A percentile compares a stretch with the other conserved stretches of the same genome.
Conservation (phyloP, 2,888 invertebrate genomes). For the Leptarthrus brevirostris region DNA sequence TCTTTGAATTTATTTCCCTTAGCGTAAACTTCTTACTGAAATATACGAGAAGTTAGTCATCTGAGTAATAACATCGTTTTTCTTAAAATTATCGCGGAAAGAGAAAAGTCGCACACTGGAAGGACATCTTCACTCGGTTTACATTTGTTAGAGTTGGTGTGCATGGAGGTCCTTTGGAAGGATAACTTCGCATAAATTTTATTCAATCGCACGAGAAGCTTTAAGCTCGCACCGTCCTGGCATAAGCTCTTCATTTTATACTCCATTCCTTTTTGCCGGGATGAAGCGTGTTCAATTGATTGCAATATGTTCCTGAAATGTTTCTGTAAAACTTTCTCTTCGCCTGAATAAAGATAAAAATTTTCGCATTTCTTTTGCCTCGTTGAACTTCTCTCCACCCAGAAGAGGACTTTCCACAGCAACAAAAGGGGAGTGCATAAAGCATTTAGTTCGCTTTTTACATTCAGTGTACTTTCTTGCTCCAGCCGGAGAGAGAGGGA, state of each 20-base stretch:
- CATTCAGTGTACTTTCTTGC: conserved; percentile 1
- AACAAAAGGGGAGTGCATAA: conserved; percentile 11
- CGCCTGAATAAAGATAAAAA: conserved; percentile 30
- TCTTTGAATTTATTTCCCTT: no score
- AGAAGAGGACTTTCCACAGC: neutral
- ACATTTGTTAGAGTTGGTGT: no score
- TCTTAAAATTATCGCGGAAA: no score
- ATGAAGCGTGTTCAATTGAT: conserved; percentile 50
- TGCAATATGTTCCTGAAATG: conserved; percentile 52
- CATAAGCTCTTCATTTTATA: no score
- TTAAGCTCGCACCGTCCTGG: neutral
- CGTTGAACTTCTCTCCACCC: conserved; percentile 15
- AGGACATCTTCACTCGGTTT: no score
- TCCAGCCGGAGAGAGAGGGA: conserved; percentile 8
- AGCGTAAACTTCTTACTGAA: no score
- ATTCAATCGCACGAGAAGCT: conserved; percentile 8
- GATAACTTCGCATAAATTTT: conserved; percentile 2
- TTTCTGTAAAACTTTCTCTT: conserved; percentile 39
- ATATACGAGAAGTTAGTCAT: no score
- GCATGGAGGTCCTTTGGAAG: no score
- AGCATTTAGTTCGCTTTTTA: conserved; percentile 23
- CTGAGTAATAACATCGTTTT: no score
- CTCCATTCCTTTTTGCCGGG: neutral
- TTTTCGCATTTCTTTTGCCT: conserved; percentile 39
- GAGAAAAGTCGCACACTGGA: no score